Conservation (phyloP, 1,140 invertebrate species). For the Ceratosolen solmsi region DNA sequence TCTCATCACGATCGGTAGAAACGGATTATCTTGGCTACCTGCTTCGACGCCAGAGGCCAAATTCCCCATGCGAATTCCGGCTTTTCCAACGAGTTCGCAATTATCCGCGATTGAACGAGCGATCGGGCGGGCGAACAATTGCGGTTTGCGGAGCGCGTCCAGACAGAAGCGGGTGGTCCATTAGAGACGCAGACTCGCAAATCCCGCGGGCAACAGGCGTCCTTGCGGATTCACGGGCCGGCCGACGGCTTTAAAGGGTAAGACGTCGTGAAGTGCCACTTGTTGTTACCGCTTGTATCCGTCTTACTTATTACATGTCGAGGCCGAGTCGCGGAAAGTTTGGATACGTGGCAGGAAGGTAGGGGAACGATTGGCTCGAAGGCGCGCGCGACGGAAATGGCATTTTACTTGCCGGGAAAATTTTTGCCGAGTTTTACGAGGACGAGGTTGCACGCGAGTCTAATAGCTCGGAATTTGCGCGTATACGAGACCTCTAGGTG, state of each 20-base stretch:
- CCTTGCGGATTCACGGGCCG: background rate
- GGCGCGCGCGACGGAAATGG: no score
- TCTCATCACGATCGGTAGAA: background rate
- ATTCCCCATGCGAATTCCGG: no score
- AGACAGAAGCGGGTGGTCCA: background rate
- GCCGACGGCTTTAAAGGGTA: conserved; percentile 4
- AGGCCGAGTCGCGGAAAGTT: no score
- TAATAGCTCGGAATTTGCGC: no score
- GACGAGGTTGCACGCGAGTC: no score
- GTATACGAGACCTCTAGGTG: no score
- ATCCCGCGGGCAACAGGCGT: background rate
- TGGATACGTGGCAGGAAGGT: no score
- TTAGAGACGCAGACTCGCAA: background rate
- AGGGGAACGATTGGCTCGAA: no score
- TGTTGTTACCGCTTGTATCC: conserved; percentile 46
- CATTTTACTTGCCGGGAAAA: no score
- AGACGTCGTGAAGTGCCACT: conserved; percentile 37
- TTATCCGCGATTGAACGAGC: background rate
- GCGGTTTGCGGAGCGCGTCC: background rate
- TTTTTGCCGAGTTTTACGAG: no score
- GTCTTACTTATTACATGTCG: no score
- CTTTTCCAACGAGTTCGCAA: background rate
- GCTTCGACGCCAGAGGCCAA: background rate
- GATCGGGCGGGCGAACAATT: background rate
- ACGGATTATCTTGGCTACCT: background rate